These are phyloP conservation scores for Clupea harengus DNA, from an alignment of 2,113 vertebrate genomes.

Conservation along the genomic window DNA sequence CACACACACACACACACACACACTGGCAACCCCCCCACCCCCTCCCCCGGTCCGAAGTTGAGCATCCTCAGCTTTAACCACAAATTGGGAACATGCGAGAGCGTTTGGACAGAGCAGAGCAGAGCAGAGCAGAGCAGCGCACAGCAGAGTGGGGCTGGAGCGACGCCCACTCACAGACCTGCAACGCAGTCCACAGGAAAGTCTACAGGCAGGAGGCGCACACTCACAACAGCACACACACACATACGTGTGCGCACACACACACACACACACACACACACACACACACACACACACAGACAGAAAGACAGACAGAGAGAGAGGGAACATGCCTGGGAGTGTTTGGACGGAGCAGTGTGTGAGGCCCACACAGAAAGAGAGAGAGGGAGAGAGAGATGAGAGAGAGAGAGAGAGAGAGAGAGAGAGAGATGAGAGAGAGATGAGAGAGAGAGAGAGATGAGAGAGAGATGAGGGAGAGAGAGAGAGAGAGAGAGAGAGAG, in stretches of 20 bases:
- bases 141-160: no score
- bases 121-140: no score
- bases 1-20: background rate
- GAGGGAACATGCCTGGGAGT: no score
- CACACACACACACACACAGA: background rate
- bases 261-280: background rate
- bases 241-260: background rate
- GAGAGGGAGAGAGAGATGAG: no score
- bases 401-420: no score
- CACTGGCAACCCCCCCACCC: background rate
- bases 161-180: no score
- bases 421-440: background rate
- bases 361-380: no score
- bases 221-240: background rate
- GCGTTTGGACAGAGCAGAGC: conserved; percentile 39
- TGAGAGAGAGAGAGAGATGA: conserved; percentile 13
- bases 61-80: conserved; percentile 39
- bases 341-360: no score
- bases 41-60: conserved; percentile 26
- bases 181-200: no score
- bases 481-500: conserved; percentile 24
- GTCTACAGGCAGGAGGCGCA: no score
- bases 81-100: conserved; percentile 55
- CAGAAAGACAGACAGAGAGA: background rate
- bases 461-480: conserved; percentile 24